Percentiles rank a stretch among this genome's conserved stretches.
phyloP scores from a whole-genome alignment of 2,797 vertebrate species.

The Cheirogaleus major region DNA sequence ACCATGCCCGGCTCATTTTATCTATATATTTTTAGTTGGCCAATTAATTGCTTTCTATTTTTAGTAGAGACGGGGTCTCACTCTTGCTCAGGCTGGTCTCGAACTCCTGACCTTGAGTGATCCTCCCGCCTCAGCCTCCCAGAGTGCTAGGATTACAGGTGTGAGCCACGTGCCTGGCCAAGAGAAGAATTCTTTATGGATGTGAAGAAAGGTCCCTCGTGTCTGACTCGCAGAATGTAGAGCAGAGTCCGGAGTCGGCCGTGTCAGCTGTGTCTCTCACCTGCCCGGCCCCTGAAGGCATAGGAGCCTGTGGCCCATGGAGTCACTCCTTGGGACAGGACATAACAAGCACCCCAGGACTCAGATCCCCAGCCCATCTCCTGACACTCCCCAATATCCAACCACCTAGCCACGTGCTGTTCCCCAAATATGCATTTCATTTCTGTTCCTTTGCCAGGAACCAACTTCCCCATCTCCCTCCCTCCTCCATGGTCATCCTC shows the following conservation, averaged over 20 bases:
- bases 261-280: rapidly evolving
- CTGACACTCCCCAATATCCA: not conserved
- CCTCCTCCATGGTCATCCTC: not conserved
- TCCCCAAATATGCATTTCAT: not conserved
- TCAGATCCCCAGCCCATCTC: not conserved
- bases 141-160: no score
- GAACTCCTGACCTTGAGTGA: no score
- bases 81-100: no score
- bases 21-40: no score
- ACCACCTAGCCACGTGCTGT: rapidly evolving
- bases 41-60: no score
- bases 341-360: not conserved
- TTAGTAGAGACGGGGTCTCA: no score
- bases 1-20: no score
- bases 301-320: not conserved
- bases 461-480: not conserved
- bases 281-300: not conserved
- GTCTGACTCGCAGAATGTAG: not conserved
- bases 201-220: not conserved
- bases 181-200: not conserved
- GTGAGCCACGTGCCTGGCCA: no score
- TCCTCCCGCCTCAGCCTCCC: no score
- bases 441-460: not conserved
- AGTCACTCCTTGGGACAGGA: not conserved
- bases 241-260: not conserved